Conservation (phyloP, 1,140 invertebrate genomes). For the Zeugodacus cucurbitae region DNA sequence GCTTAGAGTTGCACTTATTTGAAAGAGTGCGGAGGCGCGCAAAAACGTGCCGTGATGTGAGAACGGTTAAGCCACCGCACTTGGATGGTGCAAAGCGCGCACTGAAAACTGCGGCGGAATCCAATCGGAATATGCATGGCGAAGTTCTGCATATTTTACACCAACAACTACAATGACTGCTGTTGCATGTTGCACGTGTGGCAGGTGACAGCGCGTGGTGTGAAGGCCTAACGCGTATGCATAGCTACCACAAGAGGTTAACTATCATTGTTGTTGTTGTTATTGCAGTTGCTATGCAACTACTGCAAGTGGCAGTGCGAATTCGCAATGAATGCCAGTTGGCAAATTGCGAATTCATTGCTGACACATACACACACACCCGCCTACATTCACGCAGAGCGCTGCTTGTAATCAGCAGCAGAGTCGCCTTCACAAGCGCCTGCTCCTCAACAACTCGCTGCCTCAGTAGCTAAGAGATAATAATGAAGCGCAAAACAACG, state of each 20-base stretch:
- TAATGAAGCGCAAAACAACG: background rate
- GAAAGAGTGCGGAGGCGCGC: too few relatives aligned
- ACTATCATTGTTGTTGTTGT: background rate
- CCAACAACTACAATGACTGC: background rate
- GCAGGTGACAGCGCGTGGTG: slow-evolving; percentile 14
- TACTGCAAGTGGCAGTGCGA: background rate
- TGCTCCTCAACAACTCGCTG: background rate
- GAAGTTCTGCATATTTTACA: background rate
- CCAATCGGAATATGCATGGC: background rate
- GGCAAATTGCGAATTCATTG: slow-evolving; percentile 23
- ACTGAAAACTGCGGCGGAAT: too few relatives aligned
- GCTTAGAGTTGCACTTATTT: too few relatives aligned
- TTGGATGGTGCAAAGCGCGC: too few relatives aligned
- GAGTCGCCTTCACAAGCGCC: background rate
- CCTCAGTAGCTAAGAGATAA: too few relatives aligned
- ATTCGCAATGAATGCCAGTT: background rate
- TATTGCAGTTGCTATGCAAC: background rate
- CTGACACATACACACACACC: background rate
- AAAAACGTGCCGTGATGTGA: too few relatives aligned
- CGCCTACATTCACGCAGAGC: background rate
- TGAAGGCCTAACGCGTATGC: background rate
- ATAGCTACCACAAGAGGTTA: background rate
- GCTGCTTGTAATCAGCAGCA: background rate
- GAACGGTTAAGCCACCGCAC: too few relatives aligned
- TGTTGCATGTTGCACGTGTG: background rate